These are phyloP conservation scores for Agapornis canus DNA, from an alignment of 2,797 vertebrate species.

Conservation along the genomic window DNA sequence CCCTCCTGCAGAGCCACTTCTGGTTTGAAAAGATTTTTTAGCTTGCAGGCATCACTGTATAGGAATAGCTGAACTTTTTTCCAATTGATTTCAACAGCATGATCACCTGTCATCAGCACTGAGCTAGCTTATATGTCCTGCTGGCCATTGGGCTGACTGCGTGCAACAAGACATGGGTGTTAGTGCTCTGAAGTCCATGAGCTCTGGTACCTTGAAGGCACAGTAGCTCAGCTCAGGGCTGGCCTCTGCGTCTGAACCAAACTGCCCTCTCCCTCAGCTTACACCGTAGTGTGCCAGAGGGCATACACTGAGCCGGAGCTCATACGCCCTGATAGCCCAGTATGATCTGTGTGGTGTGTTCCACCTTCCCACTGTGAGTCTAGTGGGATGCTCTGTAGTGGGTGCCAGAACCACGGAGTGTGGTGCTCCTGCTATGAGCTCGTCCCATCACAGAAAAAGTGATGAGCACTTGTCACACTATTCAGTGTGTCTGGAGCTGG, in stretches of 20 bases:
- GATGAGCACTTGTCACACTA: background rate
- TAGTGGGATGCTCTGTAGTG: background rate
- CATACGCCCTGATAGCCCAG: background rate
- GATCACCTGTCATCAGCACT: background rate
- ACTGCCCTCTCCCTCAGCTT: background rate
- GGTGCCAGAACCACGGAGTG: background rate
- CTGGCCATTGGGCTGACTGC: background rate
- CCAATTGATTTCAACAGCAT: background rate
- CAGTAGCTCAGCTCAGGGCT: background rate
- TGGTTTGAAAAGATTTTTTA: background rate
- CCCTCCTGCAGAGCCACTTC: background rate
- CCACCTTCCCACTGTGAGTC: background rate
- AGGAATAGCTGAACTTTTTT: background rate
- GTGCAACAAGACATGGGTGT: background rate
- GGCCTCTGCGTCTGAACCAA: background rate
- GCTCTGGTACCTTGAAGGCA: background rate
- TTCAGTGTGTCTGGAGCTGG: background rate
- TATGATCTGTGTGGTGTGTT: background rate
- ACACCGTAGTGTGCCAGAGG: background rate
- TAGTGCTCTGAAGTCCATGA: background rate
- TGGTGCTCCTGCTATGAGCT: background rate
- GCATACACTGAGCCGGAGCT: background rate
- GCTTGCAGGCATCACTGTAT: background rate
- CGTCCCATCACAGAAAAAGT: rapidly evolving
- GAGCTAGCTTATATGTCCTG: rapidly evolving